These are phyloP conservation scores for Pollicipes pollicipes DNA, from an alignment of 1,140 invertebrate genomes.

Conservation along the genomic window DNA sequence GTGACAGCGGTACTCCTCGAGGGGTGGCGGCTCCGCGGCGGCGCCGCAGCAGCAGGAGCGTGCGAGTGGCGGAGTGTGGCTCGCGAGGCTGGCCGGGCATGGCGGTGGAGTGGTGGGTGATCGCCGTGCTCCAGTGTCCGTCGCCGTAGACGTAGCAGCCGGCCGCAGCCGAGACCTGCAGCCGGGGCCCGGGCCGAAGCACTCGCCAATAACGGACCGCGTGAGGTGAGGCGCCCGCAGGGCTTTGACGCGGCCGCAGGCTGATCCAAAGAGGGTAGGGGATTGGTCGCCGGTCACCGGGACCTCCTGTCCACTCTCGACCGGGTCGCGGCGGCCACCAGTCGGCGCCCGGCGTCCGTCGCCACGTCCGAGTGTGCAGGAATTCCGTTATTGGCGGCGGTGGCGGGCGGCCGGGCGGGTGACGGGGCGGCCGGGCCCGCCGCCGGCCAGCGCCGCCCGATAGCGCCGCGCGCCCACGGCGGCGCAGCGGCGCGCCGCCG, in stretches of 20 bases:
- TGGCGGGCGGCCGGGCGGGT: no score
- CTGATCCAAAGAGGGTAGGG: no score
- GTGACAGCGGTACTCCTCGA: background rate
- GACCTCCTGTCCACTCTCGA: background rate
- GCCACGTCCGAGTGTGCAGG: background rate
- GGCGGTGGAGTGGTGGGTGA: background rate
- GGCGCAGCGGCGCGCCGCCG: no score
- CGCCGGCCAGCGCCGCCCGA: background rate
- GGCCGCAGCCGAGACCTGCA: background rate
- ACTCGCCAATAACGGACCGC: background rate
- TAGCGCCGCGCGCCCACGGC: background rate
- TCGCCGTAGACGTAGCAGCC: background rate
- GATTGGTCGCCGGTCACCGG: background rate
- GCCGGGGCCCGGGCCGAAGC: background rate
- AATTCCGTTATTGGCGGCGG: slow-evolving; percentile 1
- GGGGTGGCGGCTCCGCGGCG: background rate
- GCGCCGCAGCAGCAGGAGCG: background rate
- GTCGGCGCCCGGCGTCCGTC: background rate
- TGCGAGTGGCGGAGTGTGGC: background rate
- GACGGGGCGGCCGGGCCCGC: no score
- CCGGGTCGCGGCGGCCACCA: no score
- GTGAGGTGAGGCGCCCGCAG: background rate
- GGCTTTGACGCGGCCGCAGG: background rate
- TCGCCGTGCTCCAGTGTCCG: background rate
- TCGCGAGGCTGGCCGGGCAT: background rate